Base-by-base conservation (phyloP, 1,140 invertebrate species). In the Teleopsis dalmanni region DNA sequence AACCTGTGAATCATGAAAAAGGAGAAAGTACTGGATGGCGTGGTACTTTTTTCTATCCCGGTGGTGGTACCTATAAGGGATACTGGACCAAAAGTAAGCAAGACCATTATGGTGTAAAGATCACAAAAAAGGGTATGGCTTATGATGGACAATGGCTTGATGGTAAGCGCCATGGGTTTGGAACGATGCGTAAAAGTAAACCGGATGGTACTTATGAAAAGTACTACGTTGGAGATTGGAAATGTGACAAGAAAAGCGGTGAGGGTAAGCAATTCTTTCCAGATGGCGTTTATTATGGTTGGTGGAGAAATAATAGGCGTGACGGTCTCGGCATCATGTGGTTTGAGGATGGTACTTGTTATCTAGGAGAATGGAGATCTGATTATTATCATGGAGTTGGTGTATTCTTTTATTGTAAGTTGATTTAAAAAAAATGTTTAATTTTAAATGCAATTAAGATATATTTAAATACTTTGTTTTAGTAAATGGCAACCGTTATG, bases 251-350 rank as follows among this genome's bases (percentile, higher is more conserved):
- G 48, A 77, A 72, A 57, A 59, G 66, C n/a, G 77, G 76, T 51
- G 70, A 61, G 51, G 65, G 65, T 18, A 65, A 64, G 22, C 54
- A 68, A 19, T 62, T 64, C 43, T 68, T 65, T 50, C 4, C 51
- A 2, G 58, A 69, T 36, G 65, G 65, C 0, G 53, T 65, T 5
- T 68, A 65, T 54, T 69, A 60, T 35, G 65, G 62, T 4, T 44
- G 60, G n/a, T 80, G 78, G 78, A 72, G 63, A n/a, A 44, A 41
- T n/a, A 77, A 78, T 50, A 75, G 76, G 53, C 69, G 78, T 13
- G 64, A 81, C 45, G 82, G 82, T 2, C 73, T 78, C 52, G 84
- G 83, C 5, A 65, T 72, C 23, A 72, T 76, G 52, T 79, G 77
- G 78, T 72, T 74, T 48, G 46, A 36, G 0, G 60, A 76, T 57